Evolutionary conservation across 2,113 vertebrate species (phyloP).

Genomic region (Protomyctophum bolini): DNA sequence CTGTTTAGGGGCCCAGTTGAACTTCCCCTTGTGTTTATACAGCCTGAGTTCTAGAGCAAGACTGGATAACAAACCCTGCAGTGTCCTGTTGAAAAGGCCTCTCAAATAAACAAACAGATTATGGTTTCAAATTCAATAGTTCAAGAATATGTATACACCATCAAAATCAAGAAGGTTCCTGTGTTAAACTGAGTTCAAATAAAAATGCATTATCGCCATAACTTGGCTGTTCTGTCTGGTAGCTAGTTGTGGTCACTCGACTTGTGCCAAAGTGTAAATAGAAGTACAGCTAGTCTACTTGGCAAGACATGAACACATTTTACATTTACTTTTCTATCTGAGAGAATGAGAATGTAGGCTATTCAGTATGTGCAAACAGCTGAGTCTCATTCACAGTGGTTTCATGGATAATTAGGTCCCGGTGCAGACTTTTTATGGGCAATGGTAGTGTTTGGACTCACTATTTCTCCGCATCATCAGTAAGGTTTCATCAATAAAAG

Average conservation of each 20-base stretch:
- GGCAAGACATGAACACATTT: slow-evolving; percentile 20
- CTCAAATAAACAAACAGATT: slow-evolving; percentile 51
- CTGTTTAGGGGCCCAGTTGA: slow-evolving; percentile 16
- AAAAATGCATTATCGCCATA: background rate
- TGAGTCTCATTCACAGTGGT: slow-evolving; percentile 4
- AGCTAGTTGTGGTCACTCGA: background rate
- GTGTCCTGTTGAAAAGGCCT: slow-evolving; percentile 12
- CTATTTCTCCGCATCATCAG: too few species aligned
- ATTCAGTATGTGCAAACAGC: slow-evolving; percentile 3
- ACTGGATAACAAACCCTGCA: slow-evolving; percentile 6
- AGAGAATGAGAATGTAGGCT: background rate
- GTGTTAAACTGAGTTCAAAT: slow-evolving; percentile 2
- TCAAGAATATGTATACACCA: background rate
- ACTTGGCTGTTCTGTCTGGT: background rate
- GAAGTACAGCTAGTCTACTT: background rate
- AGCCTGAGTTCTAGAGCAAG: slow-evolving; percentile 21
- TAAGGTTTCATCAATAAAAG: too few species aligned
- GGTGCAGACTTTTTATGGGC: background rate
- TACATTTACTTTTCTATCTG: background rate
- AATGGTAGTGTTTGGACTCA: background rate
- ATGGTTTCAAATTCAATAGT: slow-evolving; percentile 8
- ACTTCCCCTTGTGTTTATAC: slow-evolving; percentile 44
- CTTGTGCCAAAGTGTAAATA: background rate
- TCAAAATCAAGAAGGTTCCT: slow-evolving; percentile 12
- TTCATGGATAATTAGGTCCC: background rate